These are phyloP conservation scores for Drosophila mojavensis DNA, from an alignment of 1,140 invertebrate genomes.

Conservation along the genomic window DNA sequence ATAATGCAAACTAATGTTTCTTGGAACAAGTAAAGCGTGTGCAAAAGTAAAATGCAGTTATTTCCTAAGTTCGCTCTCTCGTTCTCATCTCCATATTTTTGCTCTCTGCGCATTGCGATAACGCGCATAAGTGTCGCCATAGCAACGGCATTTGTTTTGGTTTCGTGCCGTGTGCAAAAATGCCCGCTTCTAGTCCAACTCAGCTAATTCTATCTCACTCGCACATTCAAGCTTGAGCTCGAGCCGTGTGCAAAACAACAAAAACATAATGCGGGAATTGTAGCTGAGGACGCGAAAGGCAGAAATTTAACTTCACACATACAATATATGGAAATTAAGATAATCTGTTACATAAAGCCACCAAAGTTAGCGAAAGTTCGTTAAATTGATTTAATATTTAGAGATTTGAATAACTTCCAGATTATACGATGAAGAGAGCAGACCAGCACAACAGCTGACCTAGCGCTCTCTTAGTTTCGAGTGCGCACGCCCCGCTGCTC, in stretches of 20 bases:
- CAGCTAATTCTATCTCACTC: slow-evolving; percentile 18
- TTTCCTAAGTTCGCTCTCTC: background rate
- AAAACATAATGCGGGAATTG: slow-evolving; percentile 27
- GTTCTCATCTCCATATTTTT: background rate
- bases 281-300: background rate
- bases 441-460: background rate
- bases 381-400: slow-evolving; percentile 30
- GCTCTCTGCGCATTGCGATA: slow-evolving; percentile 47
- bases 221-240: slow-evolving; percentile 15
- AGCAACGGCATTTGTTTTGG: slow-evolving; percentile 75
- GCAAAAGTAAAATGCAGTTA: slow-evolving; percentile 57
- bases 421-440: slow-evolving; percentile 34
- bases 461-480: slow-evolving; percentile 20
- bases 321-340: slow-evolving; percentile 43
- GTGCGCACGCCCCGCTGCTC: slow-evolving; percentile 44
- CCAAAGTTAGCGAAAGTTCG: slow-evolving; percentile 24
- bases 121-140: slow-evolving; percentile 68
- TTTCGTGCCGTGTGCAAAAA: slow-evolving; percentile 75
- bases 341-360: slow-evolving; percentile 23
- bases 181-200: slow-evolving; percentile 16
- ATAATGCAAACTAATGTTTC: slow-evolving; percentile 24
- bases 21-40: slow-evolving; percentile 48
- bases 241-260: slow-evolving; percentile 65
- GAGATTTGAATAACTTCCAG: slow-evolving; percentile 29
- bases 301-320: slow-evolving; percentile 44